Percentiles rank a stretch among this genome's conserved stretches.
Conservation (phyloP, 2,888 invertebrate genomes). For the Proisotoma minuta region DNA sequence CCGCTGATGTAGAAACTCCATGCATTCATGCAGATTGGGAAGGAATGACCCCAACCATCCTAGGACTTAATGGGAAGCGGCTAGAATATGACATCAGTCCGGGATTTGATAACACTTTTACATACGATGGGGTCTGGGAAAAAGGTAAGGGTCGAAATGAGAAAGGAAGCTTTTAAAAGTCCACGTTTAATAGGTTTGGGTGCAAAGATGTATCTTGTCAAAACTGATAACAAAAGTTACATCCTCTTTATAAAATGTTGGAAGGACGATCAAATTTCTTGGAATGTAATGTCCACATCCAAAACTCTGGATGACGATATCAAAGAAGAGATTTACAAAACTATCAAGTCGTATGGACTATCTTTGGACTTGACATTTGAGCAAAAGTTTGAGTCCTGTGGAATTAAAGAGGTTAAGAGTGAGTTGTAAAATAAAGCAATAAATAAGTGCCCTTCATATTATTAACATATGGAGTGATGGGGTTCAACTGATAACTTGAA, state of each 20-base stretch:
- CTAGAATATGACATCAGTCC: conserved; percentile 11
- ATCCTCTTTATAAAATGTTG: conserved; percentile 18
- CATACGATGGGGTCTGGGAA: background rate
- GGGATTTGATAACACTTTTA: conserved; percentile 1
- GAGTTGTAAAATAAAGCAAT: background rate
- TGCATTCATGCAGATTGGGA: conserved; percentile 6
- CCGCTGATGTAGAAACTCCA: conserved; percentile 1
- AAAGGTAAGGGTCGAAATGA: background rate
- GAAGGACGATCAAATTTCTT: conserved; percentile 14
- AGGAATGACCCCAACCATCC: background rate
- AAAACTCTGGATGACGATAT: background rate
- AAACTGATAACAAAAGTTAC: conserved; percentile 19
- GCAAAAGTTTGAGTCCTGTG: background rate
- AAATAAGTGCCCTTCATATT: no score
- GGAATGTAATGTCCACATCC: conserved; percentile 8
- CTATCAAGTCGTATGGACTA: conserved; percentile 1
- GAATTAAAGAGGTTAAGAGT: background rate
- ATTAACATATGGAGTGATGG: no score
- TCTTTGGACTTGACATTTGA: background rate
- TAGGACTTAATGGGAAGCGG: conserved; percentile 7
- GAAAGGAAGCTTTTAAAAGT: background rate
- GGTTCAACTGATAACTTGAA: no score
- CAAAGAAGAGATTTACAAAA: conserved; percentile 3
- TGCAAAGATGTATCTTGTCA: conserved; percentile 14
- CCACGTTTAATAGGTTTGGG: conserved; percentile 1